Evolutionary conservation across 2,888 invertebrate species (phyloP).

Genomic region (Pinctada fucata): DNA sequence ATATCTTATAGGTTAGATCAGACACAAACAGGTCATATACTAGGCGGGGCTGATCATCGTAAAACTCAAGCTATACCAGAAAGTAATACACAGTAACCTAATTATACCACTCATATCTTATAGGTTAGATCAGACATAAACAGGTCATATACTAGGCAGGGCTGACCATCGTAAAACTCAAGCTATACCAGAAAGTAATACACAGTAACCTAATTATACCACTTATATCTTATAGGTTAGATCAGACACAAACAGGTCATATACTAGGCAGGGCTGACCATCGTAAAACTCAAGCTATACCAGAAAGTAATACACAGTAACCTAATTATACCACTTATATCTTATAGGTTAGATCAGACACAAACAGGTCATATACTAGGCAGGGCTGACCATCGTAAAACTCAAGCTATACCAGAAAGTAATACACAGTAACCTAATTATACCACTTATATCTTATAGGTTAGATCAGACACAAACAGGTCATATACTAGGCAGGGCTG

Average conservation of each 20-base stretch:
- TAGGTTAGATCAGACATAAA: slow-evolving; percentile 53
- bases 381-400: slow-evolving; percentile 48
- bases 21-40: slow-evolving; percentile 63
- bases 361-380: slow-evolving; percentile 66
- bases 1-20: slow-evolving; percentile 47
- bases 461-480: slow-evolving; percentile 59
- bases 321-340: too few species aligned
- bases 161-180: slow-evolving; percentile 47
- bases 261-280: slow-evolving; percentile 60
- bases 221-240: slow-evolving; percentile 34
- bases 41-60: slow-evolving; percentile 58
- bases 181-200: slow-evolving; percentile 55
- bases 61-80: slow-evolving; percentile 50
- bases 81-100: slow-evolving; percentile 36
- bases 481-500: slow-evolving; percentile 63
- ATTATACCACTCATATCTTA: neutral
- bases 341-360: slow-evolving; percentile 53
- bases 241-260: slow-evolving; percentile 63
- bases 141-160: slow-evolving; percentile 65
- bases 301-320: slow-evolving; percentile 62
- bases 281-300: slow-evolving; percentile 44
- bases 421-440: too few species aligned
- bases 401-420: slow-evolving; percentile 55
- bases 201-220: too few species aligned
- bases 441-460: slow-evolving; percentile 40